A percentile compares a stretch with the other conserved stretches of the same genome.
These are phyloP conservation scores for Isurus oxyrinchus DNA, from an alignment of 2,113 vertebrate genomes.

Conservation along the genomic window DNA sequence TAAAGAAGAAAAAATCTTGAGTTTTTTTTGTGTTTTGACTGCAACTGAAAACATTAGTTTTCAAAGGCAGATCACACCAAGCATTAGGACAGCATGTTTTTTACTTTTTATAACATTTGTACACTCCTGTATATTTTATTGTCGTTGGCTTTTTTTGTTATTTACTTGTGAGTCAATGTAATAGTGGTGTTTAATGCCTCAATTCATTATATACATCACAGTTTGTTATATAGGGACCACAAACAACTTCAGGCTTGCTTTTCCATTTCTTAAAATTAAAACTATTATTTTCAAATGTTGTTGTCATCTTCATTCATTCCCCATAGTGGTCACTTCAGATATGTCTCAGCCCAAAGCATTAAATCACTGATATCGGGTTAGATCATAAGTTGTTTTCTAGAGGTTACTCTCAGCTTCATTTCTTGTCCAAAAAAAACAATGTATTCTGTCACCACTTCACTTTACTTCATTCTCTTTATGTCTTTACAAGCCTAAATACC, in stretches of 20 bases:
- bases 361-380: background rate
- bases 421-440: background rate
- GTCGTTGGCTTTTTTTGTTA: background rate
- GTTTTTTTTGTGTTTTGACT: conserved; percentile 30
- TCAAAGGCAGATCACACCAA: conserved; percentile 4
- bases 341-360: background rate
- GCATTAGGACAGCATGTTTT: conserved; percentile 8
- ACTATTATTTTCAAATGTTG: background rate
- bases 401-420: background rate
- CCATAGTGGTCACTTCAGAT: background rate
- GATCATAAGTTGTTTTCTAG: background rate
- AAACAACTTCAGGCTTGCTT: background rate
- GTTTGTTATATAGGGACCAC: background rate
- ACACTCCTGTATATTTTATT: background rate
- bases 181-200: background rate
- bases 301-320: conserved; percentile 34
- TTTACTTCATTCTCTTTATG: conserved; percentile 24
- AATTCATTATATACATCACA: background rate
- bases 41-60: background rate
- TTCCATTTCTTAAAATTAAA: conserved; percentile 27
- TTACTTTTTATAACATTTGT: background rate
- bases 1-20: conserved; percentile 25
- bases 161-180: background rate
- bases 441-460: background rate
- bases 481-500: conserved; percentile 1